Percentiles rank a stretch among this genome's conserved stretches.
These are phyloP conservation scores for Drosophila meridiana DNA, from an alignment of 2,888 invertebrate species.

Conservation along the genomic window DNA sequence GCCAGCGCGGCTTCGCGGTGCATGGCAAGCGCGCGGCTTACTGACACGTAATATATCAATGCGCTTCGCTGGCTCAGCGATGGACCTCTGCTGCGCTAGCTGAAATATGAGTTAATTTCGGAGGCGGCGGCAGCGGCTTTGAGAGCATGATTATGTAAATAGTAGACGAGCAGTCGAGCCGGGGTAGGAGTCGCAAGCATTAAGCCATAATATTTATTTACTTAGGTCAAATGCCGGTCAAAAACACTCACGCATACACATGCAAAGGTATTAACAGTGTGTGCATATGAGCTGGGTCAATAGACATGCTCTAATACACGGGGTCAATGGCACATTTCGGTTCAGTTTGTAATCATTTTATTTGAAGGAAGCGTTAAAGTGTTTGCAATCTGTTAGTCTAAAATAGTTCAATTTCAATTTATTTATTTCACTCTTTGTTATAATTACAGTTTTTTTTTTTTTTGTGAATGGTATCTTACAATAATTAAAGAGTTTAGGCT, in stretches of 20 bases:
- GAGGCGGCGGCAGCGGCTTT: conserved; percentile 12
- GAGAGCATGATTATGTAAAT: conserved; percentile 63
- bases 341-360: neutral
- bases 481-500: no score
- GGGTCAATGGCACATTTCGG: conserved; percentile 2
- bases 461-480: no score
- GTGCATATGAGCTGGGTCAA: conserved; percentile 18
- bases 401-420: no score
- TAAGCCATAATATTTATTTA: conserved; percentile 67
- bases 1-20: conserved; percentile 11
- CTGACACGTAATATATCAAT: conserved; percentile 79
- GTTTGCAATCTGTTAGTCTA: no score
- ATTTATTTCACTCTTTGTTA: no score
- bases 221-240: conserved; percentile 44
- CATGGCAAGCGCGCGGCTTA: conserved; percentile 46
- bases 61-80: conserved; percentile 40
- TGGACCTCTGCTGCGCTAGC: conserved; percentile 13
- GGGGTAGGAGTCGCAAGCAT: conserved; percentile 50
- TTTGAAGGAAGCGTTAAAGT: neutral
- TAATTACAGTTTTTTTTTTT: no score
- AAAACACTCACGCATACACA: conserved; percentile 14
- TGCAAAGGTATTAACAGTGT: neutral
- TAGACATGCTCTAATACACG: conserved; percentile 1
- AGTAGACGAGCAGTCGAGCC: neutral
- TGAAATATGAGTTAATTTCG: conserved; percentile 63